Evolutionary conservation across 2,888 invertebrate genomes (phyloP), one percentile per base, ranked within the genome.

Genomic region (Nemoura dubitans): DNA sequence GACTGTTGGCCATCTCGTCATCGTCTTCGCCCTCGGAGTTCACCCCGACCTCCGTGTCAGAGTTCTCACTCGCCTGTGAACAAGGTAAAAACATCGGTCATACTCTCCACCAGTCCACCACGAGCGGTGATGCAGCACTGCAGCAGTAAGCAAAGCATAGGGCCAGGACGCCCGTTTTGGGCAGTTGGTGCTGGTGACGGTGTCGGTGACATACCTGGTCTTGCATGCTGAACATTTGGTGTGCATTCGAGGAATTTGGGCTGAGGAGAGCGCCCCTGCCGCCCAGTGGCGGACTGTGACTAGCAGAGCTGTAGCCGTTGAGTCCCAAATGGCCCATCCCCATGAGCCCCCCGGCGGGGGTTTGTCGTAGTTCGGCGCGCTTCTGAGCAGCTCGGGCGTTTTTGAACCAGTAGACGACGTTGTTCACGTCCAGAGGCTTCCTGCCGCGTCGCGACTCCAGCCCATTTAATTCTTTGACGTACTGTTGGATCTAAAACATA

Each of bases 351-450:
- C 84, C 84, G 0, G 29, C 81, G 1, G 84, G 84, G 6, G 76
- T 76, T 76, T 84, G 84, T 0, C 88, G 86, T 10, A 88, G 86
- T 89, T 98, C 97, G 0, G 98, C 98, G 78, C 98, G 94, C 90
- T 98, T 98, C 91, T 98, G 97, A 0, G 98, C 98, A 0, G 99
- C 99, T 85, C 99, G 94, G 0, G 99, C 98, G 91, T 99, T 99
- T 91, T 99, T 98, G 92, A 99, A 99, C 98, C 98, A 98, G 90
- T 98, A 98, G 25, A 98, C 98, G 25, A 98, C 98, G 91, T 98
- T 98, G 90, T 98, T 98, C 3, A 98, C 96, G 91, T 99, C 98
- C 86, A 99, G 93, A 0, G 98, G 98, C 90, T 98, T 98, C 83
- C 98, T 94, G 0, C 98, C 98, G 86, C 97, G 94, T 78, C 99